Conservation (phyloP, 2,113 vertebrate genomes). For the Oryzias curvinotus region DNA sequence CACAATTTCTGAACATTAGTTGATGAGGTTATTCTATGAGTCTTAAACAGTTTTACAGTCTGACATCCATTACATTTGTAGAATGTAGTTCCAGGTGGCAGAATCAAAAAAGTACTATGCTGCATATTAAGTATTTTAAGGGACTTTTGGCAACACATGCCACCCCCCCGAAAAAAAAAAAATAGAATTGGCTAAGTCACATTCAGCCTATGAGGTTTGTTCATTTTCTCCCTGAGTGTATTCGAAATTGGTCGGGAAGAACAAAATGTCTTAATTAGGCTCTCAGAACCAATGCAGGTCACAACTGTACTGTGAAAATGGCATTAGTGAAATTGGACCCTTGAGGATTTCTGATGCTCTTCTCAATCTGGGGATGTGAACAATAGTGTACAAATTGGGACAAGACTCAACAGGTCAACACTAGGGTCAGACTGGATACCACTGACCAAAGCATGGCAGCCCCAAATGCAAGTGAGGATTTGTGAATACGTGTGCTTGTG, state of each 20-base stretch:
- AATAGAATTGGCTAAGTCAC: conserved; percentile 38
- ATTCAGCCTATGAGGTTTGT: conserved; percentile 46
- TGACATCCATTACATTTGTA: conserved; percentile 42
- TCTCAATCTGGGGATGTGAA: conserved; percentile 49
- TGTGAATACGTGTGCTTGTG: conserved; percentile 1
- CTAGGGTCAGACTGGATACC: conserved; percentile 32
- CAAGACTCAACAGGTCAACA: not conserved
- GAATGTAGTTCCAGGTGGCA: conserved; percentile 36
- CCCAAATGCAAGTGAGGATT: conserved; percentile 2
- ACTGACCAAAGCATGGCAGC: conserved; percentile 18
- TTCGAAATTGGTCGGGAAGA: conserved; percentile 55
- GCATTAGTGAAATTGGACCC: conserved; percentile 62
- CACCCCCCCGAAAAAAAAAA: not conserved
- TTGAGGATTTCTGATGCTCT: conserved; percentile 53
- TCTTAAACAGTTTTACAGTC: conserved; percentile 38
- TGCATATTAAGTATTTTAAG: conserved; percentile 36
- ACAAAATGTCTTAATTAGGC: conserved; percentile 54
- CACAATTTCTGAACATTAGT: conserved; percentile 27
- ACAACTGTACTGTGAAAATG: conserved; percentile 46
- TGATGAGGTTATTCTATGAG: conserved; percentile 51
- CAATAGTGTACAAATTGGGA: conserved; percentile 8
- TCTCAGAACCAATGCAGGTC: conserved; percentile 47
- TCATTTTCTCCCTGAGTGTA: conserved; percentile 60
- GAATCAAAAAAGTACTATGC: conserved; percentile 48
- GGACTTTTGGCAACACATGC: conserved; percentile 36